Conservation (phyloP, 2,888 invertebrate species). For the Drosophila atripex region DNA sequence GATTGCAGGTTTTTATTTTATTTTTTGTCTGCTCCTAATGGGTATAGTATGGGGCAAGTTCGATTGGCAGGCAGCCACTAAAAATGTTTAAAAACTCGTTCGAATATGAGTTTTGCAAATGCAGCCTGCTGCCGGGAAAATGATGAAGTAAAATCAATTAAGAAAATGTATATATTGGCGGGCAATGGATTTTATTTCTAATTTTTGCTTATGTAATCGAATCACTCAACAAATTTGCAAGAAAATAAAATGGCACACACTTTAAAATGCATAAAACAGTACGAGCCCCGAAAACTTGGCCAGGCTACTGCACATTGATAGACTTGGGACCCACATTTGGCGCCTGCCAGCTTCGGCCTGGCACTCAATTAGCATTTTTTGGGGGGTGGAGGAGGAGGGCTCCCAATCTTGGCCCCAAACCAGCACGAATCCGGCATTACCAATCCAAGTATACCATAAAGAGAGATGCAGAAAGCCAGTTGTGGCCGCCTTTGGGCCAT, state of each 20-base stretch:
- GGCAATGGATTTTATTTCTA: conserved; percentile 14
- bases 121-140: conserved; percentile 5
- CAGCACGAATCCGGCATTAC: conserved; percentile 56
- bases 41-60: conserved; percentile 20
- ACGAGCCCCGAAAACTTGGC: conserved; percentile 1
- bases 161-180: neutral
- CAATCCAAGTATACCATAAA: conserved; percentile 1
- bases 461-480: conserved; percentile 21
- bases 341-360: conserved; percentile 52
- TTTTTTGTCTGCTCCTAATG: neutral
- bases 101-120: conserved; percentile 11
- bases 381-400: conserved; percentile 11
- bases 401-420: conserved; percentile 50
- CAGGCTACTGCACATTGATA: conserved; percentile 55
- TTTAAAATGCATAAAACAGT: conserved; percentile 45
- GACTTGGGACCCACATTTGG: conserved; percentile 52
- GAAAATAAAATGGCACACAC: conserved; percentile 61
- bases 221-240: conserved; percentile 68
- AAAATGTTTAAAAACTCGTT: conserved; percentile 15
- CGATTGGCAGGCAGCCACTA: conserved; percentile 3
- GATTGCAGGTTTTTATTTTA: conserved; percentile 16
- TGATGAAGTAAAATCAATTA: conserved; percentile 17
- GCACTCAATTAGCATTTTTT: conserved; percentile 67
- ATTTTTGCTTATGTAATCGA: conserved; percentile 58
- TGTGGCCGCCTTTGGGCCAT: conserved; percentile 23